Base-by-base conservation (phyloP, 2,113 vertebrate genomes). In the Chaetodon auriga region DNA sequence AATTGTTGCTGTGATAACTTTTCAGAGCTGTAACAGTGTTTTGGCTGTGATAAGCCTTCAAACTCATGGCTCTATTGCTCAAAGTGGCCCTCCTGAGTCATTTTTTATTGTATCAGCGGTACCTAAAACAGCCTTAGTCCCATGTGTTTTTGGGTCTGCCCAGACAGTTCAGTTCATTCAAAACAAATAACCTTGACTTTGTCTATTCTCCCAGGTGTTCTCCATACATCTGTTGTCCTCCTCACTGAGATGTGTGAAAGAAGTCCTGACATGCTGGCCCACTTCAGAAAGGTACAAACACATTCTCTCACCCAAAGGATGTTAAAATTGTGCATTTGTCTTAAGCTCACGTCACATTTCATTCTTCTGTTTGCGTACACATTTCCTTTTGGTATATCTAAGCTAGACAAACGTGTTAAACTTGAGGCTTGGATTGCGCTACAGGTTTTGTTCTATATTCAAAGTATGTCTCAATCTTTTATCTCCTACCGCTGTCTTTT, bases 171-270 rank as follows among this genome's bases (percentile, higher is more conserved):
- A 68, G 51, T 75, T 43, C 3, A 12, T 55, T 41, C 9, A 21
- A 49, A 65, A 55, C 14, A 8, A 15, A 70, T 57, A 30, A 66
- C 4, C 16, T 41, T 54, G n/a, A 1, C 11, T 48, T 48, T 53
- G 6, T 86, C 7, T 86, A 0, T 74, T 62, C 23, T 43, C 46
- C n/a, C 90, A 99, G 98, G 98, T 93, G 98, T 99, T 93, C 97
- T 99, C 90, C 98, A 99, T 90, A 99, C 98, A 60, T 99, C 98
- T 54, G 98, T 99, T 85, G 98, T 99, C 84, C 97, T 99, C 43
- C 97, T 99, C 90, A 99, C 98, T 86, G 98, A 99, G 93, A 99
- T 99, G 98, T 99, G 98, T 92, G 98, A 99, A 95, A 96, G 98
- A 94, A 99, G 97, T 94, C 98, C 98, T 73, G 98, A 99, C 92